Evolutionary conservation across 2,888 invertebrate species (phyloP), one percentile per base, ranked within the genome.

Genomic region (Onthophagus sagittarius): DNA sequence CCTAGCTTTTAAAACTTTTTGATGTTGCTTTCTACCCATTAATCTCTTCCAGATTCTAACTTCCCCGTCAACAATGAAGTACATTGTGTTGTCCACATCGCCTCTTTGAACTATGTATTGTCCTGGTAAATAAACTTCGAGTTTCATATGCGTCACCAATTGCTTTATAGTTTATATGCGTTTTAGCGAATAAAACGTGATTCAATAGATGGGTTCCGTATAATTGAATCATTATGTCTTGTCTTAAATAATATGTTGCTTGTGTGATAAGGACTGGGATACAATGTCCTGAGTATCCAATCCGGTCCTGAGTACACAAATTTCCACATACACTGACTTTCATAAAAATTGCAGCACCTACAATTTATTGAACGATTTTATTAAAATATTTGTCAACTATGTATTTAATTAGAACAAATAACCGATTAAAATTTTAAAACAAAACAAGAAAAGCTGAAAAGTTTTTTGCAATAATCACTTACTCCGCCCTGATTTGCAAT

Each of bases 71-170:
- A 88, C 87, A 81, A 88, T 87, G 71, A 88, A 88, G 76, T 88
- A 88, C 78, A 88, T 87, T 73, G 87, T 86, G 75, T 87, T 87
- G 75, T 88, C 87, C 0, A 87, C 86, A 76, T 88, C 88, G 0
- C 88, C 88, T n/a, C 86, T 84, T 77, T 88, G 87, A n/a, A 87
- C 87, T n/a, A 88, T 87, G 67, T 87, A 87, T 79, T 88, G 87
- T 5, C 87, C 87, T 0, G 88, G 87, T 73, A 87, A 87, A 78
- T 87, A 88, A 0, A 88, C 87, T 63, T 87, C 87, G 73, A 87
- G 86, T 15, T 84, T 84, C 83, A 88, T 83, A 85, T 87, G 87
- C 84, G 86, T 86, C 0, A 82, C 82, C 5, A 88, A 76, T 86
- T 88, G 88, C 72, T 87, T 79, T 74, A 84, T 83, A 88, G 73